These are phyloP conservation scores for Chelonus insularis DNA, from an alignment of 1,140 invertebrate genomes.

Conservation along the genomic window DNA sequence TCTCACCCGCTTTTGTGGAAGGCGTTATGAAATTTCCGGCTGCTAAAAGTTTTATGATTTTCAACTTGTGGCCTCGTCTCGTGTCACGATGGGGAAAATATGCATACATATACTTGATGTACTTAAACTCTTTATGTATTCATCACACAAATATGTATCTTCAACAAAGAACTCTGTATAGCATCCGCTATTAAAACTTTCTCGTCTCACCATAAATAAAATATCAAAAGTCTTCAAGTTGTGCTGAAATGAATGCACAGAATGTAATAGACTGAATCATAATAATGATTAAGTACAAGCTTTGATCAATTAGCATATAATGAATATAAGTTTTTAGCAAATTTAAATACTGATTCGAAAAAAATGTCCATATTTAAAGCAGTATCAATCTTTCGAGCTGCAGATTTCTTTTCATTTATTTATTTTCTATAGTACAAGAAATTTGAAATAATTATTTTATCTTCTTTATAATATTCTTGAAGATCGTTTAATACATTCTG, in stretches of 20 bases:
- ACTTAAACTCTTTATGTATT: neutral
- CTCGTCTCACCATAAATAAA: constrained; percentile 7
- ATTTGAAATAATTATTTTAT: too few species aligned
- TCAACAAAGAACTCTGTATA: constrained; percentile 16
- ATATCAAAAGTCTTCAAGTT: constrained; percentile 4
- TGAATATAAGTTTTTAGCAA: too few species aligned
- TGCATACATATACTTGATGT: neutral
- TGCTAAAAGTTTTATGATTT: constrained; percentile 21
- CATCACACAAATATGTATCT: constrained; percentile 8
- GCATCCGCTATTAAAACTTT: constrained; percentile 23
- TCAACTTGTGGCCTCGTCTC: constrained; percentile 1
- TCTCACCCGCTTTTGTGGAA: neutral
- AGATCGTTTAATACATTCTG: too few species aligned
- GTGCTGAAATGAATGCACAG: neutral
- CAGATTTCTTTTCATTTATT: too few species aligned
- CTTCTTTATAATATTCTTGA: too few species aligned
- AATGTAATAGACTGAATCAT: neutral
- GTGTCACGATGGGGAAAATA: constrained; percentile 8
- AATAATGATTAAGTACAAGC: neutral
- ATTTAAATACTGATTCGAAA: too few species aligned
- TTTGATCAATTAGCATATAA: too few species aligned
- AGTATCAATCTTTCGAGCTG: too few species aligned
- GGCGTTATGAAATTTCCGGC: constrained; percentile 5
- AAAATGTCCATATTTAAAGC: too few species aligned
- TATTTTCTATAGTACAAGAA: too few species aligned